A percentile compares a stretch with the other conserved stretches of the same genome.
Conservation (phyloP, 2,113 vertebrate genomes). For the Hoplias malabaricus region DNA sequence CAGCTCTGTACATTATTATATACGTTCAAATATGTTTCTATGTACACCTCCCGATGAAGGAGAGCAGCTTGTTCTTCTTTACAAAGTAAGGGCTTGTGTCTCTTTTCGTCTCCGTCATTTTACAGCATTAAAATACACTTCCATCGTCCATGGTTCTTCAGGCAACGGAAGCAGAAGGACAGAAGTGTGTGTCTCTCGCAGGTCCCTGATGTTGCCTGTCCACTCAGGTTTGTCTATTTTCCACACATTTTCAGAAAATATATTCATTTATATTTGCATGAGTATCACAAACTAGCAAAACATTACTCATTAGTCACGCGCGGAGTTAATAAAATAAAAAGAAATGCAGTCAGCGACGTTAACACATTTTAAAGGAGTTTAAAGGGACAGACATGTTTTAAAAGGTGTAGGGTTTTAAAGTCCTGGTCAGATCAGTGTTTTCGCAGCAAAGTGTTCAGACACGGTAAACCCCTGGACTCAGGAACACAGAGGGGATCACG, state of each 20-base stretch:
- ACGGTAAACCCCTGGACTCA: not conserved
- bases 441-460: not conserved
- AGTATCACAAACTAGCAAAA: conserved; percentile 59
- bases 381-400: not conserved
- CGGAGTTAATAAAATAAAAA: conserved; percentile 39
- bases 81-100: conserved; percentile 80
- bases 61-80: conserved; percentile 89
- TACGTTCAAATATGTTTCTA: conserved; percentile 83
- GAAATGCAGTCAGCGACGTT: not conserved
- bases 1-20: conserved; percentile 93
- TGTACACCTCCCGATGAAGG: conserved; percentile 84
- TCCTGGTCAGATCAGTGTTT: not conserved
- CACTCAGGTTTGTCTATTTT: conserved; percentile 37
- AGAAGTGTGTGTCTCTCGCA: conserved; percentile 30
- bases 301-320: conserved; percentile 54
- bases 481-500: not conserved
- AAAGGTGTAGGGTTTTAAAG: not conserved
- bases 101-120: conserved; percentile 71
- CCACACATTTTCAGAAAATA: conserved; percentile 44
- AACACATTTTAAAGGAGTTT: not conserved
- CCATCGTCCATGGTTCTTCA: conserved; percentile 59
- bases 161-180: conserved; percentile 52
- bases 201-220: conserved; percentile 43
- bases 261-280: conserved; percentile 45
- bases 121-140: conserved; percentile 73